A percentile compares a stretch with the other conserved stretches of the same genome.
Evolutionary conservation across 1,140 invertebrate species (phyloP).

Genomic region (Babylonia areolata): DNA sequence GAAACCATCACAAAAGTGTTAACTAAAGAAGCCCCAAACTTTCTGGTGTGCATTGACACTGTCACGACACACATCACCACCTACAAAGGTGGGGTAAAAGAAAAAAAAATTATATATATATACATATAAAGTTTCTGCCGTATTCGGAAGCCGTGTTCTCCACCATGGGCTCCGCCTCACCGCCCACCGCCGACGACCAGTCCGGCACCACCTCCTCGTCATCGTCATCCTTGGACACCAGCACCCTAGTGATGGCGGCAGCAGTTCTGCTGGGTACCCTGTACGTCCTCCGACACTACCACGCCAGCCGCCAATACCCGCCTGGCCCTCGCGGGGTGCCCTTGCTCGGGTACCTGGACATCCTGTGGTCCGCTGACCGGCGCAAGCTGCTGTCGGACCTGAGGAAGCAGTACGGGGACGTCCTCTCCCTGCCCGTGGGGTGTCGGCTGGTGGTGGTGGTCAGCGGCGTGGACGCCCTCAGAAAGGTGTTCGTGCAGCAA

Average conservation of each 20-base stretch:
- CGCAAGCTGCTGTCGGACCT: constrained; percentile 30
- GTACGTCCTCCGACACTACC: neutral
- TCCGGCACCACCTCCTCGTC: neutral
- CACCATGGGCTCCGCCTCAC: neutral
- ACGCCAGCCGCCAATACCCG: constrained; percentile 6
- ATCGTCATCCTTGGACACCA: neutral
- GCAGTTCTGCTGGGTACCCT: neutral
- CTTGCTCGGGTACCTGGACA: constrained; percentile 42
- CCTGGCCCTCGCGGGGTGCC: constrained; percentile 44
- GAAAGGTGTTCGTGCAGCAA: constrained; percentile 48
- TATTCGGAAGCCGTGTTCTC: neutral
- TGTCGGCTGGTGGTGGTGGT: constrained; percentile 46
- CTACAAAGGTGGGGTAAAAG: too few relatives aligned
- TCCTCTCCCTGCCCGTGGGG: constrained; percentile 46
- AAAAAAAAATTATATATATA: too few relatives aligned
- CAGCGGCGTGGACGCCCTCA: constrained; percentile 47
- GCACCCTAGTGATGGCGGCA: neutral
- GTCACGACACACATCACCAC: too few relatives aligned
- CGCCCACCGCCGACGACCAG: neutral
- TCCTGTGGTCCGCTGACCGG: constrained; percentile 28
- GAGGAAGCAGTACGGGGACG: constrained; percentile 46
- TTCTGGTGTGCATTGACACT: too few relatives aligned
- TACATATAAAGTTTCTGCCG: too few relatives aligned
- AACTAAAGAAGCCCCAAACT: too few relatives aligned
- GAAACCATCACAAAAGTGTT: too few relatives aligned